Evolutionary conservation across 2,797 vertebrate species (phyloP).

Genomic region (Ceryle rudis): DNA sequence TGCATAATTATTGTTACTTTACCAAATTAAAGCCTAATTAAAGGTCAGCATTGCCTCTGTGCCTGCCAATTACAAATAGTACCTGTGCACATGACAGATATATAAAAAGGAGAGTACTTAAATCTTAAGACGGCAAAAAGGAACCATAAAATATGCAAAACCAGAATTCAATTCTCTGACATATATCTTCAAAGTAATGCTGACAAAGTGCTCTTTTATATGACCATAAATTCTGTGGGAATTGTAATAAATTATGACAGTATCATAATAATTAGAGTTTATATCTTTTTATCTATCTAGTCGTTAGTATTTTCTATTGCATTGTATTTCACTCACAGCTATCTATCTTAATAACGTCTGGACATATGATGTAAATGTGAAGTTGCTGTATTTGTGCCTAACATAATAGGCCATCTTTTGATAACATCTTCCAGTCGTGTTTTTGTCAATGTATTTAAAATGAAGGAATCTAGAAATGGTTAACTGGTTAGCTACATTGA

Average conservation of each 20-base stretch:
- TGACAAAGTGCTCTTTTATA: neutral
- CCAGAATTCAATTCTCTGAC: neutral
- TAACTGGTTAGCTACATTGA: neutral
- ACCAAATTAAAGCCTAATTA: neutral
- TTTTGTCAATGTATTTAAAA: neutral
- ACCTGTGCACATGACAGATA: neutral
- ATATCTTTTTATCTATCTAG: neutral
- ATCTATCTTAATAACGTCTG: neutral
- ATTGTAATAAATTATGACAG: neutral
- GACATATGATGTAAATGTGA: neutral
- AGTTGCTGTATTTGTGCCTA: neutral
- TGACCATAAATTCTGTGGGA: neutral
- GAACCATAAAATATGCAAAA: neutral
- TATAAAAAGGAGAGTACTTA: neutral
- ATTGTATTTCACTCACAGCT: neutral
- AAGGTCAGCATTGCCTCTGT: neutral
- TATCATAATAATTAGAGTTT: neutral
- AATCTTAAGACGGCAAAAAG: neutral
- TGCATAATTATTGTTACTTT: neutral
- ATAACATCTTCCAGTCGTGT: fast-evolving
- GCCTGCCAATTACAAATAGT: neutral
- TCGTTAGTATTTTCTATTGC: neutral
- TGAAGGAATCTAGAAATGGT: neutral
- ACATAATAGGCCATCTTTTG: neutral
- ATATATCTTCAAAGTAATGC: neutral